Evolutionary conservation across 2,888 invertebrate species (phyloP), one percentile per base, ranked within the genome.

Genomic region (Machimus atricapillus): DNA sequence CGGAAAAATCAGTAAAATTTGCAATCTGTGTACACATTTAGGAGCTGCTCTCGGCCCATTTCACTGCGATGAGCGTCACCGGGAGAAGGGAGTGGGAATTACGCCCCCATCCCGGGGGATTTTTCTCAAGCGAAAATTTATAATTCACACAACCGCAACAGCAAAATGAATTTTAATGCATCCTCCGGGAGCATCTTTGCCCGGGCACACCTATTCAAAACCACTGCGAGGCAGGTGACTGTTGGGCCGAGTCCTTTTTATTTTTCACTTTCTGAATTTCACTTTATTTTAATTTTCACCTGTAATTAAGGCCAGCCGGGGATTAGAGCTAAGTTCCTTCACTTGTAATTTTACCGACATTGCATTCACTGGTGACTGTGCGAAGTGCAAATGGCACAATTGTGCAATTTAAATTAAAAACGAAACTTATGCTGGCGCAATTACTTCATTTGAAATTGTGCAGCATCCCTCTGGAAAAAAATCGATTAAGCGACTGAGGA

Each of bases 101-200:
- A 14, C 16, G 9, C 43, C 19, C 66, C 66, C 12, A 8, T 23
- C 66, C 27, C 73, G 16, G 34, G 27, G 66, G 82, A 58, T 66
- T 66, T 66, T 66, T 37, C 82, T 83, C 85, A 46, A 66, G 66
- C 66, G 58, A 77, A 56, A 86, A 86, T 86, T 52, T 56, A 86
- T 86, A 86, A 86, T 86, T 86, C 52, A 86, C 56, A 77, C 46
- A n/a, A 77, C 86, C 86, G 86, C 86, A 86, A 58, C 77, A 86
- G 76, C 58, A 86, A 76, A 77, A 86, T 86, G 86, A 86, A 86
- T 86, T 86, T 86, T 86, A 86, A 86, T 86, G 77, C 86, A 85
- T 85, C 66, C 74, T 73, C n/a, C 46, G 85, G 85, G 73, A 85
- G 74, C 46, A 74, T 74, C 82, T 66, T 37, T 40, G 27, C 23